Conservation (phyloP, 2,888 invertebrate genomes). For the Cheilosia soror region DNA sequence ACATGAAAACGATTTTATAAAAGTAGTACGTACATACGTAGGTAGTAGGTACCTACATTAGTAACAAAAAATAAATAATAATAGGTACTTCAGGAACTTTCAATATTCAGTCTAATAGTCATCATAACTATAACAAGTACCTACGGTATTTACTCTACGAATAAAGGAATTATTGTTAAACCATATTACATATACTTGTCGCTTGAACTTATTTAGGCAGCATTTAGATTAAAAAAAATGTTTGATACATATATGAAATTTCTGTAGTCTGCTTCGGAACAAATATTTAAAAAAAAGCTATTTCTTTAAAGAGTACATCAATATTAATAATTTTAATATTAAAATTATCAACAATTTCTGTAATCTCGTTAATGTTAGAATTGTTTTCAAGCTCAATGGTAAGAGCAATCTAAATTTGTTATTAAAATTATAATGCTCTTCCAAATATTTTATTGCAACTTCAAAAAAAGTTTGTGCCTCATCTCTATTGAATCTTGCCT, state of each 20-base stretch:
- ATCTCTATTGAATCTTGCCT: slow-evolving; percentile 20
- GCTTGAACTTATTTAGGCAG: slow-evolving; percentile 8
- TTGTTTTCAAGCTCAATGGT: slow-evolving; percentile 16
- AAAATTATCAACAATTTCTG: slow-evolving; percentile 21
- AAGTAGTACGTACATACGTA: background rate
- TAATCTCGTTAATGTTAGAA: slow-evolving; percentile 23
- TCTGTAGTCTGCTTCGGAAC: background rate
- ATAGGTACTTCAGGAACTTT: background rate
- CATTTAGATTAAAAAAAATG: slow-evolving; percentile 21
- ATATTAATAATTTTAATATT: slow-evolving; percentile 7
- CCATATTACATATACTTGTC: slow-evolving; percentile 2
- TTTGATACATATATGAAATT: slow-evolving; percentile 8
- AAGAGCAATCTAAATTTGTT: slow-evolving; percentile 27
- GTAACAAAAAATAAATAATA: background rate
- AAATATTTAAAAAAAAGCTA: slow-evolving; percentile 17
- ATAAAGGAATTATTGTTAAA: background rate
- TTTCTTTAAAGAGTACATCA: slow-evolving; percentile 11
- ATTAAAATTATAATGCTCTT: slow-evolving; percentile 29
- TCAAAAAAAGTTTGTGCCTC: slow-evolving; percentile 31
- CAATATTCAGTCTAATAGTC: background rate
- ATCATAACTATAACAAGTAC: slow-evolving; percentile 1
- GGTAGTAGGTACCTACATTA: too few relatives aligned
- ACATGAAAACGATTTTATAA: background rate
- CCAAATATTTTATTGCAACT: slow-evolving; percentile 29
- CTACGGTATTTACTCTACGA: slow-evolving; percentile 1